Conservation (phyloP, 2,888 invertebrate genomes). For the Cyclophora albipunctata region DNA sequence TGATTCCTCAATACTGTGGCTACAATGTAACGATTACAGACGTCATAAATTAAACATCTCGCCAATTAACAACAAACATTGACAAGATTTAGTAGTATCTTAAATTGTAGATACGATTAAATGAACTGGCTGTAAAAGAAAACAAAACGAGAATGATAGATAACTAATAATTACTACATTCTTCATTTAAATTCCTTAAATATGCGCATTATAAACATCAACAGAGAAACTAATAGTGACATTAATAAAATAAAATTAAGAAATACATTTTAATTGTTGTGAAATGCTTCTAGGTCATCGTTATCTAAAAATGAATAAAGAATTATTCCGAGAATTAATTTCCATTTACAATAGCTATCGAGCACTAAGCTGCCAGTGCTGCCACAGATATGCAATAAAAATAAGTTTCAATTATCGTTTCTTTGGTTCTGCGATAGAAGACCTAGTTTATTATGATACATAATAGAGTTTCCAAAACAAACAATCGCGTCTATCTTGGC, state of each 20-base stretch:
- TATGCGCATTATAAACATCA: too few relatives aligned
- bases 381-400: constrained; percentile 12
- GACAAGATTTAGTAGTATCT: too few relatives aligned
- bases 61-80: too few relatives aligned
- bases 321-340: constrained; percentile 6
- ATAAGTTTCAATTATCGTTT: constrained; percentile 25
- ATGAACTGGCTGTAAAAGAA: too few relatives aligned
- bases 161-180: too few relatives aligned
- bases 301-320: constrained; percentile 4
- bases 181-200: too few relatives aligned
- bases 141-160: too few relatives aligned
- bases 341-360: constrained; percentile 28
- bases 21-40: too few relatives aligned
- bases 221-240: too few relatives aligned
- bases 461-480: constrained; percentile 48
- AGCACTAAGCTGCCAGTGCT: constrained; percentile 23
- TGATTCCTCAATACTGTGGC: background rate
- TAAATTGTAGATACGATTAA: too few relatives aligned
- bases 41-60: too few relatives aligned
- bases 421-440: constrained; percentile 27
- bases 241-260: too few relatives aligned
- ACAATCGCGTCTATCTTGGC: constrained; percentile 36
- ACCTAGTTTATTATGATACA: constrained; percentile 25
- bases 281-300: background rate
- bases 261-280: background rate